phyloP scores from a whole-genome alignment of 2,888 invertebrate species.

The Marronus borbonicus region DNA sequence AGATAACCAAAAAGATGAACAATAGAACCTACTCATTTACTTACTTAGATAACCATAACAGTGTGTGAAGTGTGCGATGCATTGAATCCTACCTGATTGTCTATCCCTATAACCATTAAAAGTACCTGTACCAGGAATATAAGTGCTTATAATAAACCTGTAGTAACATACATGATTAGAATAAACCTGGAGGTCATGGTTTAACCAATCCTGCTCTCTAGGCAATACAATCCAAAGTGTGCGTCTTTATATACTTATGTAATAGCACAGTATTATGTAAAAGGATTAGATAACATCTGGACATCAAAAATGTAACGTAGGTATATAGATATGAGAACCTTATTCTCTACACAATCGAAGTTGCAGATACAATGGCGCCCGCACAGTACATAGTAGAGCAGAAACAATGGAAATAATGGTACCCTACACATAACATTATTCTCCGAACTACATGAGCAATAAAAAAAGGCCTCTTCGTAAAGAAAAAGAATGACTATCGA shows the following conservation, averaged over 20 bases:
- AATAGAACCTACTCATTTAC: no score
- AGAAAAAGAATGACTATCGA: slow-evolving; percentile 19
- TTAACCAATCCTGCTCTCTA: neutral
- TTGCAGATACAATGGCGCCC: slow-evolving; percentile 49
- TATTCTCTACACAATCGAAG: slow-evolving; percentile 42
- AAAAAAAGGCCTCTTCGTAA: neutral
- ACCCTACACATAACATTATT: slow-evolving; percentile 41
- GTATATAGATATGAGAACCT: slow-evolving; percentile 22
- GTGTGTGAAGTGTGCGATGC: no score
- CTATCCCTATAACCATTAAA: no score
- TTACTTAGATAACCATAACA: no score
- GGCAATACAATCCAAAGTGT: neutral
- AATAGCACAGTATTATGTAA: slow-evolving; percentile 13
- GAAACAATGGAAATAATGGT: slow-evolving; percentile 51
- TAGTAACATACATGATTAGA: neutral
- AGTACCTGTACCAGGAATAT: no score
- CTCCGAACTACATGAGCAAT: slow-evolving; percentile 27
- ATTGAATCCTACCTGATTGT: no score
- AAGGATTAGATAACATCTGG: slow-evolving; percentile 28
- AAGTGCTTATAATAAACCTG: no score
- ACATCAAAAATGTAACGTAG: slow-evolving; percentile 22
- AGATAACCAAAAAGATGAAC: no score
- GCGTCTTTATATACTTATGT: slow-evolving; percentile 1
- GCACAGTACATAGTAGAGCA: slow-evolving; percentile 43
- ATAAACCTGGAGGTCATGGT: slow-evolving; percentile 6